These are phyloP conservation scores for Zaprionus kolodkinae DNA, from an alignment of 1,140 invertebrate species.

Conservation along the genomic window DNA sequence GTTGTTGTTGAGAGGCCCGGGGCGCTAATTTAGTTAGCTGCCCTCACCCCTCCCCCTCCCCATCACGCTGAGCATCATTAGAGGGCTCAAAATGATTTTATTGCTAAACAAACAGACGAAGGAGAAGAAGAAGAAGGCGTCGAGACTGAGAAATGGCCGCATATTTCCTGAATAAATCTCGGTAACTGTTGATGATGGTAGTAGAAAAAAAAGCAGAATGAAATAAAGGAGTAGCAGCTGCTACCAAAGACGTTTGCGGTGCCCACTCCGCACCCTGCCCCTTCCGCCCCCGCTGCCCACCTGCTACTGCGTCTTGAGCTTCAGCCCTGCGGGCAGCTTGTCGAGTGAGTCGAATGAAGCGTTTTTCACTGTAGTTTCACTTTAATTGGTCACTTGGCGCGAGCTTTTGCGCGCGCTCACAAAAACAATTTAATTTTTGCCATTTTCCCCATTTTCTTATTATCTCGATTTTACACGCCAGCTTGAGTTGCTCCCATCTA, in stretches of 20 bases:
- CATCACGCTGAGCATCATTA: constrained; percentile 55
- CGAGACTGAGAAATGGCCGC: constrained; percentile 29
- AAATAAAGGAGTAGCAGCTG: constrained; percentile 37
- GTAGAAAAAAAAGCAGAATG: constrained; percentile 18
- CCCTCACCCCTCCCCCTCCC: constrained; percentile 13
- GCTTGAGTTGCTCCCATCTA: constrained; percentile 23
- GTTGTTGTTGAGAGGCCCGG: constrained; percentile 39
- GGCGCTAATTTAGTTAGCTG: constrained; percentile 59
- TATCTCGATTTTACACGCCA: constrained; percentile 74
- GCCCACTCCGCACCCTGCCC: neutral
- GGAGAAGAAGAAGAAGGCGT: neutral
- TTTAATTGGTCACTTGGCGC: constrained; percentile 81
- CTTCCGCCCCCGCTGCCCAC: neutral
- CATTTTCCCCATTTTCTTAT: constrained; percentile 80
- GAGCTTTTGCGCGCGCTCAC: constrained; percentile 41
- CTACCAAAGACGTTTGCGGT: constrained; percentile 23
- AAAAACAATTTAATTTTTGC: constrained; percentile 79
- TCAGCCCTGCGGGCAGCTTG: constrained; percentile 36
- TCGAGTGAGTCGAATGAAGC: constrained; percentile 37
- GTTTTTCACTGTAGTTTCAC: constrained; percentile 55
- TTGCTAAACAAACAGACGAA: constrained; percentile 68
- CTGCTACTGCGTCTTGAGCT: neutral
- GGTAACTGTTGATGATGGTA: constrained; percentile 19
- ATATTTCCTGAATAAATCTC: constrained; percentile 62
- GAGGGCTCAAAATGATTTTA: constrained; percentile 75